These are phyloP conservation scores for Pipistrellus nathusii DNA, from an alignment of 2,797 vertebrate genomes.

Conservation along the genomic window DNA sequence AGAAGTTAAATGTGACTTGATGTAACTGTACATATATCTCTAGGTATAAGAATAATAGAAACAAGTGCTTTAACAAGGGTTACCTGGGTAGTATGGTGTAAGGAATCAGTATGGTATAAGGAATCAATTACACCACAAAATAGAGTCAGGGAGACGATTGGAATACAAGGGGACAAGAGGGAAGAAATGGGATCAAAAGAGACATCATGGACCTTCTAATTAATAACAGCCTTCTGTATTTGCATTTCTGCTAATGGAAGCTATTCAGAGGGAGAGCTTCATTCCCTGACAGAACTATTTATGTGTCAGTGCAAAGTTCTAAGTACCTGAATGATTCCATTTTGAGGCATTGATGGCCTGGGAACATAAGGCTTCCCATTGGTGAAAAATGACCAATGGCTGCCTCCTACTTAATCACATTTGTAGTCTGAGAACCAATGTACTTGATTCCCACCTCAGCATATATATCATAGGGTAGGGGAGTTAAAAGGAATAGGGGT, in stretches of 20 bases:
- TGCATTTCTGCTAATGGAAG: not conserved
- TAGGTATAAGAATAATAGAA: not conserved
- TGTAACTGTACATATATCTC: not conserved
- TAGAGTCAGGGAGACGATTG: not conserved
- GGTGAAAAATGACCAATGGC: not conserved
- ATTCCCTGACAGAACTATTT: not conserved
- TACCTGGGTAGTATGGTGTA: constrained; percentile 4
- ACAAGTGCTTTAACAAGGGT: not conserved
- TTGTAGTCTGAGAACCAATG: not conserved
- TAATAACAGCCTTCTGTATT: not conserved
- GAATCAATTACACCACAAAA: not conserved
- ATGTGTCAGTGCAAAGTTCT: not conserved
- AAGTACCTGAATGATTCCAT: not conserved
- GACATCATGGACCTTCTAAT: not conserved
- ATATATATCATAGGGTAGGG: not conserved
- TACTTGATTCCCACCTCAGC: not conserved
- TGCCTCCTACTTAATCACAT: not conserved
- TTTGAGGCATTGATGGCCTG: not conserved
- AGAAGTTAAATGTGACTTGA: not conserved
- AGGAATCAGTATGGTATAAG: not conserved
- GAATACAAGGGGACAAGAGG: not conserved
- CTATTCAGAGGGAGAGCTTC: not conserved
- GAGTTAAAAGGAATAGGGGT: not conserved
- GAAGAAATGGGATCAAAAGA: not conserved
- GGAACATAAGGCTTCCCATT: not conserved